Evolutionary conservation across 2,113 vertebrate genomes (phyloP), one percentile per base, ranked within the genome.

Genomic region (Leptocoma aspasia): DNA sequence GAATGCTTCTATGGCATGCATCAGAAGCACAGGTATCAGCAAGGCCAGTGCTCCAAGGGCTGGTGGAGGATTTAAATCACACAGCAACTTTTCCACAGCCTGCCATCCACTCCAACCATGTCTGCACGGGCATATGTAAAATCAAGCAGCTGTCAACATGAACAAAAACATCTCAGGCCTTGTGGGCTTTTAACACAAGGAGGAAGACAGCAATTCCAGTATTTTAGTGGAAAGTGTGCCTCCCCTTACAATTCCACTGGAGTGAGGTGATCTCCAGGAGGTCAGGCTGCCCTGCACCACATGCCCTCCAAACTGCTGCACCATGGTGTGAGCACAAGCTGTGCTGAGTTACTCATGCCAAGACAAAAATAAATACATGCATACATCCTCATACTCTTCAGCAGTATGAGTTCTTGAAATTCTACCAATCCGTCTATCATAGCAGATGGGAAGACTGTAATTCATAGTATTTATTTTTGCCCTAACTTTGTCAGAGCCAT

Each of bases 361-460:
- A 85, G 47, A 52, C n/a, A 91, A 91, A 95, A 93, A 95, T 80
- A 92, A 53, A 92, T 60, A 68, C 11, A 9, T 60, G 56, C 84
- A 78, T 77, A 50, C 77, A 91, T 63, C 68, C 78, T 63, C 71
- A 75, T 59, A 86, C 77, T 82, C 73, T 84, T 89, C 73, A 89
- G 81, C 72, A 91, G 63, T 19, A 89, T 3, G 49, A 92, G 69
- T 42, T 91, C 64, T 84, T 92, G 81, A 94, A 90, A 95, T 68
- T 35, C 85, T 92, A 92, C 81, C 90, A 53, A 88, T 89, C 86
- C 61, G 93, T 91, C 96, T 93, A 80, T 54, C 92, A 92, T 59
- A 94, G 94, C 92, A 94, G 94, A 94, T 93, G 89, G 86, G 82
- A 93, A 95, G 76, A 86, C 76, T 89, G 75, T 53, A 95, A 86